phyloP scores from a whole-genome alignment of 2,888 invertebrate species.

The Hemicrepidius hirtus region DNA sequence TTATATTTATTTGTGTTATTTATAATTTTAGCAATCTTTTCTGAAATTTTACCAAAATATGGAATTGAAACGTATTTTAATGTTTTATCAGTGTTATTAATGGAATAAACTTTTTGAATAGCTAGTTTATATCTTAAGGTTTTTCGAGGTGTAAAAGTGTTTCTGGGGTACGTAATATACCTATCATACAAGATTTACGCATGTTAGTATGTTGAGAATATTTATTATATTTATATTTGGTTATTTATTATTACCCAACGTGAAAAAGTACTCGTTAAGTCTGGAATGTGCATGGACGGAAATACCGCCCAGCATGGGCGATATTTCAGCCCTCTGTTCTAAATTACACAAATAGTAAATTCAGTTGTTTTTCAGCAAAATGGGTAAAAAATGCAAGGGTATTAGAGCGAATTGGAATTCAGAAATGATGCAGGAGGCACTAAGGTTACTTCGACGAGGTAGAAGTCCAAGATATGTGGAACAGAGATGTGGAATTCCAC shows the following conservation, averaged over 20 bases:
- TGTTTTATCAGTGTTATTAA: too few relatives aligned
- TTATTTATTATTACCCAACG: neutral
- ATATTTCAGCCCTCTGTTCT: constrained; percentile 11
- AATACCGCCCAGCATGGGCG: constrained; percentile 9
- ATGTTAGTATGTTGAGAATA: constrained; percentile 1
- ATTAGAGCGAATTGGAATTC: constrained; percentile 17
- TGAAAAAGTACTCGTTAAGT: neutral
- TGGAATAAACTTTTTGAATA: too few relatives aligned
- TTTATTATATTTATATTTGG: neutral
- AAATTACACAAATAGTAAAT: constrained; percentile 17
- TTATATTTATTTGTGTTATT: too few relatives aligned
- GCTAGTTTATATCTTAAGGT: constrained; percentile 6
- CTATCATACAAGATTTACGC: constrained; percentile 9
- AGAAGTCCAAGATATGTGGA: constrained; percentile 6
- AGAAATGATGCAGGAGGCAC: constrained; percentile 15
- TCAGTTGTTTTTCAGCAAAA: constrained; percentile 17
- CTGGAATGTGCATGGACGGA: neutral
- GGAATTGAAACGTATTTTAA: too few relatives aligned
- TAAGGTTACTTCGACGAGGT: constrained; percentile 24
- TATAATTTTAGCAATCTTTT: too few relatives aligned
- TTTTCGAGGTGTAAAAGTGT: constrained; percentile 1
- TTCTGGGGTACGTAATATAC: constrained; percentile 7
- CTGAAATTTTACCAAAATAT: too few relatives aligned
- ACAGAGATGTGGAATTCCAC: constrained; percentile 5
- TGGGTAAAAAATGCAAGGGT: constrained; percentile 4